These are phyloP conservation scores for Nanger granti DNA, from an alignment of 2,113 vertebrate genomes.

Conservation along the genomic window DNA sequence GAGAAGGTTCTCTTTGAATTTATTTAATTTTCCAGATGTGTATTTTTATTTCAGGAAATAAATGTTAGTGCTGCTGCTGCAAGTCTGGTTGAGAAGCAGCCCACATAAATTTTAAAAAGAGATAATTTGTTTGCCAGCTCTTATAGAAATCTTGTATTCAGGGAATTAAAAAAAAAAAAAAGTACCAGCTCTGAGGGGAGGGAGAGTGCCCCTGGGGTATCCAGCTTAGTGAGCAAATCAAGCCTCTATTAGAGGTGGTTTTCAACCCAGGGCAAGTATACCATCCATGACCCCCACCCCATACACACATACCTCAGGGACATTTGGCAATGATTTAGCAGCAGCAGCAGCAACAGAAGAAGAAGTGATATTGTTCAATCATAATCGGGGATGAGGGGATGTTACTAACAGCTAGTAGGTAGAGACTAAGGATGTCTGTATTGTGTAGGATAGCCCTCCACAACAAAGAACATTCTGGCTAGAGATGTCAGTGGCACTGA, in stretches of 20 bases:
- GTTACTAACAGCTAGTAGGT: neutral
- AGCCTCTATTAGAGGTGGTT: neutral
- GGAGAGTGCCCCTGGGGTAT: neutral
- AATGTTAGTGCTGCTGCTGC: neutral
- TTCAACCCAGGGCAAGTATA: neutral
- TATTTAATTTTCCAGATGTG: neutral
- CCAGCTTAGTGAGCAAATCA: too few species aligned
- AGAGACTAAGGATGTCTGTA: neutral
- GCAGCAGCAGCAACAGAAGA: too few species aligned
- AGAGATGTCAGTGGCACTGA: neutral
- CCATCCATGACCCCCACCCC: neutral
- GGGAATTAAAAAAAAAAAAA: neutral
- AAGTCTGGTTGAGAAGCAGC: neutral
- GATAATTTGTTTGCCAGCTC: neutral
- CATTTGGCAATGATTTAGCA: neutral
- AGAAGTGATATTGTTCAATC: neutral
- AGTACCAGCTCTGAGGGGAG: neutral
- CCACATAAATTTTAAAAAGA: neutral
- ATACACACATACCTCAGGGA: neutral
- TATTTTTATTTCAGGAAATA: neutral
- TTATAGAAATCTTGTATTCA: neutral
- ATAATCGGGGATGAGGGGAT: neutral
- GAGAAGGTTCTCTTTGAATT: neutral
- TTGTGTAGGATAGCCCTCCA: neutral
- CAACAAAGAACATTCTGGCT: neutral